Percentiles rank a stretch among this genome's conserved stretches.
These are phyloP conservation scores for Ophiothrix spiculata DNA, from an alignment of 35 echinoderm and acorn worm species.

Conservation along the genomic window DNA sequence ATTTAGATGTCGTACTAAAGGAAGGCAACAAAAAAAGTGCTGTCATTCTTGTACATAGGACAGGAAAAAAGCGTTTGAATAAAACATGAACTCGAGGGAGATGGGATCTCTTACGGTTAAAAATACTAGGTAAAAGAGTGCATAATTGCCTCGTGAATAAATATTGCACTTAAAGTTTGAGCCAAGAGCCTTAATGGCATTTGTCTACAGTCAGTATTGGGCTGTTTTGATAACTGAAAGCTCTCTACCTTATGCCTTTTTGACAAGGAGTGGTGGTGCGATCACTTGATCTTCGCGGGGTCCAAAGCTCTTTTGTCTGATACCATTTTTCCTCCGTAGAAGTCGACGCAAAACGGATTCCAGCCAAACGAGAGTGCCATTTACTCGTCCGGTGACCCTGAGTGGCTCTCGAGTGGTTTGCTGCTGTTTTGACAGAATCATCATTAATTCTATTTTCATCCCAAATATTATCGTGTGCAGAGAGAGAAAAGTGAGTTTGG, in stretches of 20 bases:
- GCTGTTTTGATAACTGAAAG: constrained; percentile 15
- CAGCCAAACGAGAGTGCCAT: neutral
- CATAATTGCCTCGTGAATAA: constrained; percentile 7
- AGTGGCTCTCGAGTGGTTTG: neutral
- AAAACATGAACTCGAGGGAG: constrained; percentile 12
- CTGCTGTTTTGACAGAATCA: neutral
- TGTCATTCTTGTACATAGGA: neutral
- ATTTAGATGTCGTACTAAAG: neutral
- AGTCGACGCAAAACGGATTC: neutral
- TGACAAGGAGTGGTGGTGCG: constrained; percentile 1
- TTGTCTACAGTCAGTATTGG: neutral
- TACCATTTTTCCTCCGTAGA: neutral
- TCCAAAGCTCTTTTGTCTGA: neutral
- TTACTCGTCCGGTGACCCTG: neutral
- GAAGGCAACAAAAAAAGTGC: neutral
- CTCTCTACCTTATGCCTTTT: constrained; percentile 6
- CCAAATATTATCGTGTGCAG: constrained; percentile 9
- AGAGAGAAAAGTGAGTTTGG: neutral
- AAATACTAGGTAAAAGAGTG: constrained; percentile 16
- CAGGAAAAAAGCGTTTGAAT: neutral
- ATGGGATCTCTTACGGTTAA: neutral
- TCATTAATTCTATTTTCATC: constrained; percentile 16
- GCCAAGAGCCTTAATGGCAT: constrained; percentile 2
- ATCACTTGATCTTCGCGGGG: constrained; percentile 11
- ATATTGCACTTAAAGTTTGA: constrained; percentile 4